Evolutionary conservation across 2,888 invertebrate genomes (phyloP), one percentile per base, ranked within the genome.

Genomic region (Danaus chrysippus): DNA sequence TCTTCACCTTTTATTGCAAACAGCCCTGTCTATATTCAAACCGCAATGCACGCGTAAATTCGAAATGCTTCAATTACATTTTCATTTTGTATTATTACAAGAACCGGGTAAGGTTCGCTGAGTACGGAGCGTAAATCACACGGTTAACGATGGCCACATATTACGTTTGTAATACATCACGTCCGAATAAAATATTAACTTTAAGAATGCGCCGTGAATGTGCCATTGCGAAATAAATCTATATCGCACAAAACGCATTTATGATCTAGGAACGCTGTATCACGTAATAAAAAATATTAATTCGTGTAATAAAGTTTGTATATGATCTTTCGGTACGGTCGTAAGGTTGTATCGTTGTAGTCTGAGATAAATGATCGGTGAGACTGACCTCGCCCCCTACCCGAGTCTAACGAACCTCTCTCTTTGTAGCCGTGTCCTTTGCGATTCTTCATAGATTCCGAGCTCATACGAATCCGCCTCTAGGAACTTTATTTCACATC

Each of bases 61-160:
- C 66, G 61, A 56, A 66, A 52, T 70, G 66, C 60, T 69, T 57
- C 72, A 71, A 71, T 75, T 75, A 71, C 65, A 68, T 71, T 59
- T 65, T 66, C 65, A 62, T 68, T 67, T 64, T 68, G 63, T 67
- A 69, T 72, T 72, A 70, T 69, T 74, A 78, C 77, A 76, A 72
- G 71, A 74, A 71, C 77, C 73, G 79, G 77, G 78, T 81, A 81
- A 82, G 81, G 84, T 81, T 82, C 81, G 78, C 76, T 71, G 76
- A 76, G 76, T 77, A 78, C 73, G 67, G 71, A 76, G 77, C 80
- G 80, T 83, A 82, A 82, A 85, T 85, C 84, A 85, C 81, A 75
- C 76, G 79, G 81, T 81, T 85, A 87, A 87, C 84, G 86, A 87
- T 81, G 84, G 81, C 81, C 86, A 76, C 79, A 76, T 77, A 81